These are phyloP conservation scores for Drosophila neonasuta DNA, from an alignment of 2,888 invertebrate genomes.

Conservation along the genomic window DNA sequence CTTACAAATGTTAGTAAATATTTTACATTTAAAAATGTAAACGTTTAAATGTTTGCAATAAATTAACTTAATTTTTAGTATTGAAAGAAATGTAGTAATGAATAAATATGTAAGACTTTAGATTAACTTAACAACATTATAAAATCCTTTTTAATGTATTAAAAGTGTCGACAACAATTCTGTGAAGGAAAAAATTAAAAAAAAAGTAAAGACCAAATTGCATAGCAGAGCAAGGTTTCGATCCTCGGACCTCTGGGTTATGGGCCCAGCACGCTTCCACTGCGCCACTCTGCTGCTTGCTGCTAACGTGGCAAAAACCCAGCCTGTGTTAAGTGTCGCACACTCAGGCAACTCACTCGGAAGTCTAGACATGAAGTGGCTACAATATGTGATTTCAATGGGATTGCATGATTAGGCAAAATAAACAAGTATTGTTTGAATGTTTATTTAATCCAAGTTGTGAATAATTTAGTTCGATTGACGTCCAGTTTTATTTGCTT, in stretches of 20 bases:
- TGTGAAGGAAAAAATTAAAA: slow-evolving; percentile 12
- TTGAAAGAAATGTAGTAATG: too few relatives aligned
- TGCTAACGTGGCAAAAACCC: background rate
- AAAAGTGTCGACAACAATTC: background rate
- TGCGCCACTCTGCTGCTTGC: slow-evolving; percentile 60
- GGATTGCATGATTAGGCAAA: slow-evolving; percentile 1
- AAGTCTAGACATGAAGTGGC: background rate
- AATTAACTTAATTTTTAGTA: too few relatives aligned
- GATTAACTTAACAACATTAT: too few relatives aligned
- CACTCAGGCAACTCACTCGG: background rate
- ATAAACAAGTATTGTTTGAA: slow-evolving; percentile 1
- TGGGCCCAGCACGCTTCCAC: slow-evolving; percentile 64
- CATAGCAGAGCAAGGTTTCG: slow-evolving; percentile 64
- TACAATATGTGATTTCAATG: background rate
- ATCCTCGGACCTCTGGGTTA: slow-evolving; percentile 65
- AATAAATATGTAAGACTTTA: too few relatives aligned
- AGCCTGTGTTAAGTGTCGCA: background rate
- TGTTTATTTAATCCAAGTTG: background rate
- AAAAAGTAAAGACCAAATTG: slow-evolving; percentile 1
- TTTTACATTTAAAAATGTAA: too few relatives aligned
- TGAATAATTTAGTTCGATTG: background rate
- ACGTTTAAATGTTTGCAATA: too few relatives aligned
- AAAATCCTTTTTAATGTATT: too few relatives aligned
- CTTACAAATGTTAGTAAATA: too few relatives aligned
- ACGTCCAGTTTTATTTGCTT: background rate